Base-by-base conservation (phyloP, 2,797 vertebrate species). In the Okamejei kenojei region DNA sequence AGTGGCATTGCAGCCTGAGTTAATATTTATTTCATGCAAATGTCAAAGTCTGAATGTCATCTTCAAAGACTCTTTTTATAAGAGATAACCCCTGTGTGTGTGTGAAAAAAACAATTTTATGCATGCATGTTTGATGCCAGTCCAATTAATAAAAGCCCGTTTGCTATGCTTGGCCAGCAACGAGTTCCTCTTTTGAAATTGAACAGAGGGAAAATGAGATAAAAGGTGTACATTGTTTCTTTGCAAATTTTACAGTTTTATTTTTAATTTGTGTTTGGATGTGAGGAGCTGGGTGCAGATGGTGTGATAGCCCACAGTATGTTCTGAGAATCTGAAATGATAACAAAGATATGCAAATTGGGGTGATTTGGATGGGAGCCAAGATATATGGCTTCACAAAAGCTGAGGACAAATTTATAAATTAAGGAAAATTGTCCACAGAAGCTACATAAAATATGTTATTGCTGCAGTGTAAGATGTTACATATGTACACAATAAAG, bases 11-110 rank as follows among this genome's bases (percentile, higher is more conserved):
- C 11, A 54, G 68, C 73, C 90, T 74, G 71, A 73, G 90, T 71
- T 92, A 92, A 92, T 92, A 92, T 92, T 92, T 92, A 98, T 97
- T 98, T 98, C 98, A 99, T 99, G 98, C 98, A 99, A 99, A 99
- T 99, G 98, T 99, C 98, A 99, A 97, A 97, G 97, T 99, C 98
- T 99, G 98, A 99, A 99, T 99, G 98, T 98, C 98, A 98, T 98
- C 97, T 98, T 99, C 98, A 99, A 99, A 98, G 98, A 98, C 97
- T 95, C 96, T 97, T 98, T 92, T 98, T 98, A 98, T 98, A 97
- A 98, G 97, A 98, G 97, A 96, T 97, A 96, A 96, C 98, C 97
- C 98, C 97, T 99, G 98, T 98, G 98, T 97, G 97, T 97, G 45
- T 45, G 96, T 96, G 97, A 92, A 82, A 93, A 93, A 97, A 97